Base-by-base conservation (phyloP, 2,888 invertebrate species). In the Asteroscopus sphinx region DNA sequence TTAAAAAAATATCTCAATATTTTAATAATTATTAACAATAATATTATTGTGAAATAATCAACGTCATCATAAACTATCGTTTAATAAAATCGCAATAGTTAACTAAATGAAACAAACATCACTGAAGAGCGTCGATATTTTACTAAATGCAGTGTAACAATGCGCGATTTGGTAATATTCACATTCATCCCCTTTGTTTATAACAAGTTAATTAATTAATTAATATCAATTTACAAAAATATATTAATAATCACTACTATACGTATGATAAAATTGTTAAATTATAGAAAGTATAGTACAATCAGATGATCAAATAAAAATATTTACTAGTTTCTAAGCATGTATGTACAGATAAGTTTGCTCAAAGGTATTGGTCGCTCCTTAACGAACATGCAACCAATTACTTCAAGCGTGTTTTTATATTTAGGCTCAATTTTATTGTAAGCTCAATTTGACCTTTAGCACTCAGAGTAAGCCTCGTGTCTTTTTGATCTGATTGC, bases 61-160 rank as follows among this genome's bases (percentile, higher is more conserved):
- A 94, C 93, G 77, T 87, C 85, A 83, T 88, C 82, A 92, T 94
- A 94, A 91, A 94, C 88, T 94, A 90, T 91, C 77, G 85, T 89
- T 88, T 89, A 93, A 92, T 91, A 93, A 89, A 90, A 90, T 91
- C 88, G 85, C 81, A 82, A 87, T 88, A 89, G 65, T 87, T 78
- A 86, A 76, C 68, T 75, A 51, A 65, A 60, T 63, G 42, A 66
- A 73, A 74, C 54, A 63, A 75, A 79, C 79, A 87, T 86, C 85
- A 88, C 82, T 81, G 69, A 55, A 75, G 73, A 68, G 65, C 62
- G 48, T 58, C 59, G 64, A 69, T 64, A 73, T 73, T 78, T 78
- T 75, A 81, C 73, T 81, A 82, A 85, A 86, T 81, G 81, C 79
- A 79, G 76, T 76, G 33, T 73, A 83, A 85, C 82, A 82, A 86